Evolutionary conservation across 2,113 vertebrate species (phyloP).

Genomic region (Pelvicachromis taeniatus): DNA sequence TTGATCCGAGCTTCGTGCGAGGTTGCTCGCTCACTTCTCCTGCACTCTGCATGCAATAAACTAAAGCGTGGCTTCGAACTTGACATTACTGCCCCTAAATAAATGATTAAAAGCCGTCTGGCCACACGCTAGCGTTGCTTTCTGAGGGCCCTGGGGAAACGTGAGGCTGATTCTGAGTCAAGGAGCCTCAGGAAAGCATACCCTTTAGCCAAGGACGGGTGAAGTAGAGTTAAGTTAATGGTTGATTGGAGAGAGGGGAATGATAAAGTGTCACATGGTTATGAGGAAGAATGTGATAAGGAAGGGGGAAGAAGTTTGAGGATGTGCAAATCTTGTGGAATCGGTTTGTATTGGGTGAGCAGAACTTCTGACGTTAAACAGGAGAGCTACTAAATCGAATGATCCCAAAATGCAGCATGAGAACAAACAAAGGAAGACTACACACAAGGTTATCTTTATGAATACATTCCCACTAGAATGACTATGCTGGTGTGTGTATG

Average conservation of each 20-base stretch:
- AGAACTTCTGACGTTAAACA: neutral
- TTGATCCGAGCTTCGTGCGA: conserved; percentile 21
- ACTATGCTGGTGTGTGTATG: neutral
- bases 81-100: conserved; percentile 52
- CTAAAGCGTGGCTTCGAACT: conserved; percentile 15
- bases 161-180: conserved; percentile 4
- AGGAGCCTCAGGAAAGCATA: conserved; percentile 24
- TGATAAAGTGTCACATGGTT: neutral
- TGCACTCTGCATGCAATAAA: neutral
- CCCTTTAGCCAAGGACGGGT: conserved; percentile 28
- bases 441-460: neutral
- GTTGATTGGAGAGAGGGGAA: conserved; percentile 22
- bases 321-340: neutral
- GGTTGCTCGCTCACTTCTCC: conserved; percentile 4
- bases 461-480: neutral
- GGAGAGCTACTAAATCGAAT: neutral
- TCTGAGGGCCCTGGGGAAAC: neutral
- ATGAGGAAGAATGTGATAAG: neutral
- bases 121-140: conserved; percentile 2
- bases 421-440: neutral
- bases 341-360: neutral
- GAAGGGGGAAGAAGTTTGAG: neutral
- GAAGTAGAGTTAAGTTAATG: conserved; percentile 37
- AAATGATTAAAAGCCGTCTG: conserved; percentile 68
- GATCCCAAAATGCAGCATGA: neutral